phyloP scores from a whole-genome alignment of 2,797 vertebrate genomes.

The Distichodus sexfasciatus region DNA sequence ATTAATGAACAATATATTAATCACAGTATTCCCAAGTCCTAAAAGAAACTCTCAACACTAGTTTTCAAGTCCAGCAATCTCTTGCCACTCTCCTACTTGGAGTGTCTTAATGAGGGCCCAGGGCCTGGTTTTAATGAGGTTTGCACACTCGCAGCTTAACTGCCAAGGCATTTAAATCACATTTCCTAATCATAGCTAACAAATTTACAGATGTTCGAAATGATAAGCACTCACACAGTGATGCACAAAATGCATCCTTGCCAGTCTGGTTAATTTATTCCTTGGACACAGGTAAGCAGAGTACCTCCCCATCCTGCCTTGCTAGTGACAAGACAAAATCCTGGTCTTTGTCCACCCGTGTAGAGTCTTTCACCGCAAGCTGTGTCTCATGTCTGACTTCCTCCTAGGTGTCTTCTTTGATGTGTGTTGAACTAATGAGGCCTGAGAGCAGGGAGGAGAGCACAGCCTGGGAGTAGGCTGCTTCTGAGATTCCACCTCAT shows the following conservation, averaged over 20 bases:
- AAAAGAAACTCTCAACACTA: background rate
- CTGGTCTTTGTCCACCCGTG: background rate
- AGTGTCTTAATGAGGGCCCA: constrained; percentile 33
- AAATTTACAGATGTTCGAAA: constrained; percentile 26
- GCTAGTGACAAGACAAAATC: background rate
- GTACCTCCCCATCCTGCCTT: background rate
- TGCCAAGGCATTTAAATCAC: constrained; percentile 19
- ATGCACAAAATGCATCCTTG: background rate
- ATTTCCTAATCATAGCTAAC: constrained; percentile 28
- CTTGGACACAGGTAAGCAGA: background rate
- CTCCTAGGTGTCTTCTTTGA: background rate
- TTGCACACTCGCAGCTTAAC: constrained; percentile 26
- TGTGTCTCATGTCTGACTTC: constrained; percentile 2
- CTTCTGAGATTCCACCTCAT: constrained; percentile 24
- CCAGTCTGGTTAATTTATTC: background rate
- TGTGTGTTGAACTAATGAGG: constrained; percentile 33
- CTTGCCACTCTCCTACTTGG: background rate
- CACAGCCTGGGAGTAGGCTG: background rate
- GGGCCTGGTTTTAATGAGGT: constrained; percentile 41
- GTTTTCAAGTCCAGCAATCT: constrained; percentile 15
- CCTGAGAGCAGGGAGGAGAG: constrained; percentile 14
- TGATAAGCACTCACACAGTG: background rate
- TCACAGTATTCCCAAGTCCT: background rate
- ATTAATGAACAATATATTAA: background rate
- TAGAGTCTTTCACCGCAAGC: background rate